Percentiles rank a stretch among this genome's conserved stretches.
These are phyloP conservation scores for Sarcophaga carnaria DNA, from an alignment of 2,888 invertebrate genomes.

Conservation along the genomic window DNA sequence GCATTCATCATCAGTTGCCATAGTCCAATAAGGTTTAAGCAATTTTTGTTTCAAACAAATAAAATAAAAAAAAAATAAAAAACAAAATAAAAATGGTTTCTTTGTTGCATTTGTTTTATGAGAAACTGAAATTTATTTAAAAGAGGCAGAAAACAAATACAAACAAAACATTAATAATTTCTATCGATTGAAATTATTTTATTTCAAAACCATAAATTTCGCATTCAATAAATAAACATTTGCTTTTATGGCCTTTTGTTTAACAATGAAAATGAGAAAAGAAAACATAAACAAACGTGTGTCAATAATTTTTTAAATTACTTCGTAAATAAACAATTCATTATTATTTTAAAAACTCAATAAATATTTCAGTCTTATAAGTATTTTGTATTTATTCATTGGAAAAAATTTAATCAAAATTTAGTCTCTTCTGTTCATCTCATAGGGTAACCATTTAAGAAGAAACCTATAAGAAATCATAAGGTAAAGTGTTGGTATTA, in stretches of 20 bases:
- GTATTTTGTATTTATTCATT: neutral
- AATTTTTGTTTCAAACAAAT: neutral
- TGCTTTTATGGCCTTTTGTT: conserved; percentile 1
- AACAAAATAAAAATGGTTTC: conserved; percentile 24
- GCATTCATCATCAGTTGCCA: conserved; percentile 23
- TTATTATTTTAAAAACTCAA: conserved; percentile 30
- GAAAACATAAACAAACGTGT: conserved; percentile 53
- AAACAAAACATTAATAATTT: conserved; percentile 42
- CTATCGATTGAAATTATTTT: conserved; percentile 9
- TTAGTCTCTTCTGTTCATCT: too few relatives aligned
- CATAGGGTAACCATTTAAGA: too few relatives aligned
- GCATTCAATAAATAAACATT: conserved; percentile 60
- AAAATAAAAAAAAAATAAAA: too few relatives aligned
- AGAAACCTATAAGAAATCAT: too few relatives aligned
- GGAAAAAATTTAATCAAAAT: too few relatives aligned
- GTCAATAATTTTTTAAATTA: conserved; percentile 79
- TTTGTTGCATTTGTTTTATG: conserved; percentile 27
- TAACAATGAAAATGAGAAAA: neutral
- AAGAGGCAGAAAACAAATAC: conserved; percentile 15
- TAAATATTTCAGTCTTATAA: conserved; percentile 15
- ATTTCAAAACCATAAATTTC: conserved; percentile 46
- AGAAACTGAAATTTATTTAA: conserved; percentile 38
- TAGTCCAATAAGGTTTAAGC: conserved; percentile 7
- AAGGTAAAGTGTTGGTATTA: too few relatives aligned
- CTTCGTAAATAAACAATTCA: conserved; percentile 76